Evolutionary conservation across 2,797 vertebrate species (phyloP).

Genomic region (Poeciliopsis presidionis): DNA sequence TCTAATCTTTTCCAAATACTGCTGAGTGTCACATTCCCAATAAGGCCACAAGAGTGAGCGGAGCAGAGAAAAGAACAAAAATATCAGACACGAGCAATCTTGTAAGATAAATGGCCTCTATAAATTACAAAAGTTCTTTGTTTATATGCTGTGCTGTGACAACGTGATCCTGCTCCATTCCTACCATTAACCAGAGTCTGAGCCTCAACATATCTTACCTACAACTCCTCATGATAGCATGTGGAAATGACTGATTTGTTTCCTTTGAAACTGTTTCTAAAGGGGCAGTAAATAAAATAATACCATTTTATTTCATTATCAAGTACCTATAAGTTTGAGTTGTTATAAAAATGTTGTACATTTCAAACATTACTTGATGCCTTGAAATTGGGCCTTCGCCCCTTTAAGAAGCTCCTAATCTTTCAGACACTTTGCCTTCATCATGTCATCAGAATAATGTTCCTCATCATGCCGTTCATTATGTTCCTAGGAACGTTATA

Average conservation of each 20-base stretch:
- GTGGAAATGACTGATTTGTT: not conserved
- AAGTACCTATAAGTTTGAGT: too few relatives aligned
- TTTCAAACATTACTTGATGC: too few relatives aligned
- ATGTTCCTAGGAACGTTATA: too few relatives aligned
- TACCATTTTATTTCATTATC: not conserved
- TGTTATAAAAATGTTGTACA: too few relatives aligned
- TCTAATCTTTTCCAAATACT: slow-evolving; percentile 14
- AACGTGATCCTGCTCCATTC: not conserved
- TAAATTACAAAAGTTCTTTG: not conserved
- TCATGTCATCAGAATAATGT: not conserved
- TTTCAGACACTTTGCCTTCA: too few relatives aligned
- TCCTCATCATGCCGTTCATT: too few relatives aligned
- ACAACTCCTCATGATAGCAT: not conserved
- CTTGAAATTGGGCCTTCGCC: too few relatives aligned
- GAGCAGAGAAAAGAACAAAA: not conserved
- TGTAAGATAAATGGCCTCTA: not conserved
- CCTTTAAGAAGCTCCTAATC: too few relatives aligned
- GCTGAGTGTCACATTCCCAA: not conserved
- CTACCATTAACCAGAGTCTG: not conserved
- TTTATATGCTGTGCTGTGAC: not conserved
- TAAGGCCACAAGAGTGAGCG: not conserved
- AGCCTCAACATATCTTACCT: not conserved
- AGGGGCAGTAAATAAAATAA: too few relatives aligned
- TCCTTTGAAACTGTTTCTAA: not conserved
- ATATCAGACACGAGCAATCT: not conserved